These are phyloP conservation scores for Triplophysa rosa DNA, from an alignment of 2,113 vertebrate species.

Conservation along the genomic window DNA sequence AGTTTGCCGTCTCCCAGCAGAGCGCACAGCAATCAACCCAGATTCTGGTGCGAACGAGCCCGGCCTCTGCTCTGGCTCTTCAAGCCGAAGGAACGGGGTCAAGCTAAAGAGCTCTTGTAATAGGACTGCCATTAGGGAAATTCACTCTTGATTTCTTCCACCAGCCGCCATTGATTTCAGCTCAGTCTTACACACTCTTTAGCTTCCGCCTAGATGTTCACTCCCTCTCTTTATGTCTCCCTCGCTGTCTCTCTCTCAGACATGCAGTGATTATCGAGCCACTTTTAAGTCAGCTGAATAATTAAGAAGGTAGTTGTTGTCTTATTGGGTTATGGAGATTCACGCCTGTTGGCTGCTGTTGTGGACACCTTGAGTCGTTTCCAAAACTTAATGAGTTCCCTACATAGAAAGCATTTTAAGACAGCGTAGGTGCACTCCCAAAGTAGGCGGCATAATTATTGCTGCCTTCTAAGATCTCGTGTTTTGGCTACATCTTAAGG, in stretches of 20 bases:
- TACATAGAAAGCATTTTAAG: too few species aligned
- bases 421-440: too few species aligned
- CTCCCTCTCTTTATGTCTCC: neutral
- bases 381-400: neutral
- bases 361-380: conserved; percentile 16
- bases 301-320: conserved; percentile 73
- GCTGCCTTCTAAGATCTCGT: too few species aligned
- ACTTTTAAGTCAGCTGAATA: conserved; percentile 73
- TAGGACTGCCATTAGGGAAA: conserved; percentile 78
- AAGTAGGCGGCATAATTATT: too few species aligned
- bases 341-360: conserved; percentile 49
- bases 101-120: conserved; percentile 76
- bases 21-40: conserved; percentile 59
- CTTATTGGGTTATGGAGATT: conserved; percentile 60
- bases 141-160: conserved; percentile 70
- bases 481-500: too few species aligned
- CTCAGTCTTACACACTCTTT: conserved; percentile 68
- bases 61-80: conserved; percentile 57
- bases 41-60: conserved; percentile 60
- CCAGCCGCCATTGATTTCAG: conserved; percentile 73
- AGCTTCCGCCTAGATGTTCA: conserved; percentile 24
- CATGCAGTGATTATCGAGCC: conserved; percentile 65
- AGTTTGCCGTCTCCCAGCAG: conserved; percentile 56
- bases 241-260: conserved; percentile 13
- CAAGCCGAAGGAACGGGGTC: conserved; percentile 67